phyloP scores from a whole-genome alignment of 2,888 invertebrate genomes.

The Chorisops tibialis region DNA sequence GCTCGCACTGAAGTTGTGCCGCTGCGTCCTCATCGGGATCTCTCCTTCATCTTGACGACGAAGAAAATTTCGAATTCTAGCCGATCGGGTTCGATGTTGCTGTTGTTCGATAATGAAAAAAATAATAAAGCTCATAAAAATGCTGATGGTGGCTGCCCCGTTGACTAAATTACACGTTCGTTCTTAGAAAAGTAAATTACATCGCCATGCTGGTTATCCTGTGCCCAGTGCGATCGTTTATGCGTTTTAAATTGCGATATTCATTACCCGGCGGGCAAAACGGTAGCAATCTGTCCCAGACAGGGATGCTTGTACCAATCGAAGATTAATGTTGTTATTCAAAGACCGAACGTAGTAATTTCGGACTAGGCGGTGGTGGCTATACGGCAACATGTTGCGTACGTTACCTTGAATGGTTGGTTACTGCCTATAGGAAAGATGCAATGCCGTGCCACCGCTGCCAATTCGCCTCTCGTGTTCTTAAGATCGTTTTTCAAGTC shows the following conservation, averaged over 20 bases:
- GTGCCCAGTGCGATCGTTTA: slow-evolving; percentile 33
- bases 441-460: too few species aligned
- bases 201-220: slow-evolving; percentile 32
- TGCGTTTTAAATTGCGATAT: slow-evolving; percentile 34
- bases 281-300: slow-evolving; percentile 33
- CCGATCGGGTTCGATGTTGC: neutral
- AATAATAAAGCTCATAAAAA: slow-evolving; percentile 29
- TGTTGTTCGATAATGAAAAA: slow-evolving; percentile 15
- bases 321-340: slow-evolving; percentile 32
- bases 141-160: slow-evolving; percentile 32
- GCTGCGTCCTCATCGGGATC: neutral
- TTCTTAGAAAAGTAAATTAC: slow-evolving; percentile 34
- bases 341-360: slow-evolving; percentile 31
- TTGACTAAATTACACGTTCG: slow-evolving; percentile 33
- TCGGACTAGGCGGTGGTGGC: slow-evolving; percentile 25
- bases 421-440: neutral
- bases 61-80: neutral
- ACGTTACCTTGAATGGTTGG: slow-evolving; percentile 30
- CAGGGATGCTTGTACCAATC: slow-evolving; percentile 26
- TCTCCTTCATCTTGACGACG: neutral
- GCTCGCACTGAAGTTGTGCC: slow-evolving; percentile 10
- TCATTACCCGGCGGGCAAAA: slow-evolving; percentile 32
- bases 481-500: neutral
- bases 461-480: too few species aligned
- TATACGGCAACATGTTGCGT: slow-evolving; percentile 7